Evolutionary conservation across 2,797 vertebrate genomes (phyloP), one percentile per base, ranked within the genome.

Genomic region (Pseudopleuronectes americanus): DNA sequence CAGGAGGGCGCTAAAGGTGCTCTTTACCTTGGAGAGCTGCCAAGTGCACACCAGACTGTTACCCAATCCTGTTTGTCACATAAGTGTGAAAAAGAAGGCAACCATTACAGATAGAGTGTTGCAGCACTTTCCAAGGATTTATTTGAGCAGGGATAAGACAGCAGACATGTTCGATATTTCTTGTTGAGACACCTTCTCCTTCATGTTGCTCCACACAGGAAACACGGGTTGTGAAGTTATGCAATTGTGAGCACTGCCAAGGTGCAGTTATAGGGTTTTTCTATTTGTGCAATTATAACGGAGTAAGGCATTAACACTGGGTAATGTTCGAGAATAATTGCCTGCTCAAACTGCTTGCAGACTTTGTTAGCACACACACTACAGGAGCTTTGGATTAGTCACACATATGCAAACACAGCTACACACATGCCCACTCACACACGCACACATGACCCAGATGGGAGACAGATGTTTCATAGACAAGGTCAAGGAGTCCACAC

Each of bases 391-490:
- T 85, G 64, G 55, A 70, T 71, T 73, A 51, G 64, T 33, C 68
- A 33, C 57, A 26, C 57, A 47, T 17, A 28, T 10, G 21, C 58
- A 74, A 16, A 47, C 57, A 74, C 38, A 31, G 64, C 47, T 22
- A 59, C 57, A 58, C 69, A 63, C 82, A 58, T 79, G 62, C 57
- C n/a, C 71, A 76, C 63, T 47, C 57, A 54, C 71, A 59, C 79
- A 64, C 75, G 68, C 68, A 49, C 55, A 74, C 63, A 65, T 56
- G 71, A 58, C 85, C 77, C 93, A 94, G 88, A 93, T 95, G 92
- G 89, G 72, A 86, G 87, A 90, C 94, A 94, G 91, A 94, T 94
- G 94, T 93, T 88, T 81, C 75, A 84, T 65, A 86, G 85, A 77
- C 79, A 65, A 87, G 91, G 91, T 93, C 90, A 86, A 61, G 26